Percentiles rank a stretch among this genome's conserved stretches.
These are phyloP conservation scores for Nasonia oneida DNA, from an alignment of 2,888 invertebrate genomes.

Conservation along the genomic window DNA sequence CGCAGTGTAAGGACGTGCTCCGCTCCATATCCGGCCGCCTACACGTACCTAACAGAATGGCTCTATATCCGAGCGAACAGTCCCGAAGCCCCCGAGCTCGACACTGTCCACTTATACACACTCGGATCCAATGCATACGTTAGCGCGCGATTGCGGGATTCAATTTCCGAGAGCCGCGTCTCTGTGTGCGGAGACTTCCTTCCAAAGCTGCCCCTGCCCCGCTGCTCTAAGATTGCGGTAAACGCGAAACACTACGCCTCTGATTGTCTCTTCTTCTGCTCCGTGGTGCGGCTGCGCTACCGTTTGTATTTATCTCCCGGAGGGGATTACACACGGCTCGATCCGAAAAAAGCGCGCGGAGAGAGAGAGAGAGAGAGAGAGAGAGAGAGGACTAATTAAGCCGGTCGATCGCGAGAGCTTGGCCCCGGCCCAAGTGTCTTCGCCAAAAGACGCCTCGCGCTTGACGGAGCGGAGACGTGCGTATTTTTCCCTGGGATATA, in stretches of 20 bases:
- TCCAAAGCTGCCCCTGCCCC: no score
- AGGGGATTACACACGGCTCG: neutral
- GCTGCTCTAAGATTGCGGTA: slow-evolving; percentile 18
- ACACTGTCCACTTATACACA: slow-evolving; percentile 69
- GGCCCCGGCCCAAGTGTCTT: slow-evolving; percentile 38
- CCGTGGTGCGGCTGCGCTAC: no score
- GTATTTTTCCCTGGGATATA: neutral
- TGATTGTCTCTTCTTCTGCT: slow-evolving; percentile 12
- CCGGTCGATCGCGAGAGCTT: slow-evolving; percentile 46
- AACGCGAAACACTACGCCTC: slow-evolving; percentile 37
- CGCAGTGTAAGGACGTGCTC: slow-evolving; percentile 22
- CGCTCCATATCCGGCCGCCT: neutral
- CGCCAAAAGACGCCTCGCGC: neutral
- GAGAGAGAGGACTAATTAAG: slow-evolving; percentile 40
- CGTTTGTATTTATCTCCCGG: neutral
- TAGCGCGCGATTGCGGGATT: slow-evolving; percentile 73
- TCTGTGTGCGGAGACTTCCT: neutral
- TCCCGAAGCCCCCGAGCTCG: slow-evolving; percentile 41
- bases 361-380: no score
- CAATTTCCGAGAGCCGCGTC: slow-evolving; percentile 69
- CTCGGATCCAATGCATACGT: slow-evolving; percentile 73
- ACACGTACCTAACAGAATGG: neutral
- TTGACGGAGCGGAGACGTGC: neutral
- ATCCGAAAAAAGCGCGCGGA: neutral
- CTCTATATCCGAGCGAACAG: no score